These are phyloP conservation scores for Cavia porcellus DNA, from an alignment of 2,113 vertebrate genomes.

Conservation along the genomic window DNA sequence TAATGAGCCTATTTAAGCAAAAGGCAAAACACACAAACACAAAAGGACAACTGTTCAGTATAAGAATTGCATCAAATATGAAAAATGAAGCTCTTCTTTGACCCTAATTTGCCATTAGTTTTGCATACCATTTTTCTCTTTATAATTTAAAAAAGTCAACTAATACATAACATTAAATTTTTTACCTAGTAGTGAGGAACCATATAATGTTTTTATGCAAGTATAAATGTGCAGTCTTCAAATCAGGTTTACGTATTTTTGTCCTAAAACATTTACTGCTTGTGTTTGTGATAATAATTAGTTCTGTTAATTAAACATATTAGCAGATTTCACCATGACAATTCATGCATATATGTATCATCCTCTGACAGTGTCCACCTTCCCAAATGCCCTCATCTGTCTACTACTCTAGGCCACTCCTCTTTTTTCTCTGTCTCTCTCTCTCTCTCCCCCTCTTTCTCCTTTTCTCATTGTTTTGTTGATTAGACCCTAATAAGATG, in stretches of 20 bases:
- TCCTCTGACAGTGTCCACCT: neutral
- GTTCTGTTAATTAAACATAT: neutral
- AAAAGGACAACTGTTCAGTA: neutral
- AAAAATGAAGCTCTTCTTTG: slow-evolving; percentile 18
- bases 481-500: neutral
- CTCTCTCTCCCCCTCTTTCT: neutral
- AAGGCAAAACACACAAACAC: neutral
- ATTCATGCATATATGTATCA: neutral
- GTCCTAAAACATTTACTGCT: neutral
- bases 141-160: neutral
- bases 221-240: neutral
- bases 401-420: neutral
- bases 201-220: neutral
- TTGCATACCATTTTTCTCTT: neutral
- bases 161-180: neutral
- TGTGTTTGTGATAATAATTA: neutral
- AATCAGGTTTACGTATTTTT: neutral
- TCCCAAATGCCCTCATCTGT: too few relatives aligned
- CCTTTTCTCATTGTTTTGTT: neutral
- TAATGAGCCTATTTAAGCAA: neutral
- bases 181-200: neutral
- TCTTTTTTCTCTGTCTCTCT: neutral
- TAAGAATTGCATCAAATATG: neutral
- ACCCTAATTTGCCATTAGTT: neutral
- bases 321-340: neutral